Conservation (phyloP, 1,140 invertebrate genomes). For the Tetramorium simillimum region DNA sequence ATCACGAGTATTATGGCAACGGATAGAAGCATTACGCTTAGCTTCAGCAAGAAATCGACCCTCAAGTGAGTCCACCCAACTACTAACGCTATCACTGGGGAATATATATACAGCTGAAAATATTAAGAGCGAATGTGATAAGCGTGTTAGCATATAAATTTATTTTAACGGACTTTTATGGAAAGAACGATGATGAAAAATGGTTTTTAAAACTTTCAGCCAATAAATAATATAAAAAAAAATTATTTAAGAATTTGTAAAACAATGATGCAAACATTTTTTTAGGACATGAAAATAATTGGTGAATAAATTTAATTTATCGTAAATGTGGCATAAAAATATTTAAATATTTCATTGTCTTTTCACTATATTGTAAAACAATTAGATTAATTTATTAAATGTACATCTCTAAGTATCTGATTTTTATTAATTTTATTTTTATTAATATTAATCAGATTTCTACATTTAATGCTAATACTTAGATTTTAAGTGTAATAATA, state of each 20-base stretch:
- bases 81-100: conserved; percentile 91
- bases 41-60: conserved; percentile 93
- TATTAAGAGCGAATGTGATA: not conserved
- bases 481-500: not conserved
- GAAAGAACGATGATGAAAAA: not conserved
- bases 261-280: not conserved
- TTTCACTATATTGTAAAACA: not conserved
- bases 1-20: conserved; percentile 82
- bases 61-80: conserved; percentile 94
- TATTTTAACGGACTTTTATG: not conserved
- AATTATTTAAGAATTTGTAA: not conserved
- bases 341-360: not conserved
- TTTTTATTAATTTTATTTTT: too few species aligned
- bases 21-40: conserved; percentile 91
- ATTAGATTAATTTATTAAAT: not conserved
- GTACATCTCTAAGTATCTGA: not conserved
- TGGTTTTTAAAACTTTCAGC: not conserved
- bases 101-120: conserved; percentile 92
- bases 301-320: not conserved
- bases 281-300: not conserved
- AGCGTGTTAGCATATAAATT: not conserved
- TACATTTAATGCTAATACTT: not conserved
- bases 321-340: not conserved
- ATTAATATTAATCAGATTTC: conserved; percentile 7
- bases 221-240: not conserved